Percentiles rank a stretch among this genome's conserved stretches.
phyloP scores from a whole-genome alignment of 2,888 invertebrate genomes.

The Drosophila longiperda region DNA sequence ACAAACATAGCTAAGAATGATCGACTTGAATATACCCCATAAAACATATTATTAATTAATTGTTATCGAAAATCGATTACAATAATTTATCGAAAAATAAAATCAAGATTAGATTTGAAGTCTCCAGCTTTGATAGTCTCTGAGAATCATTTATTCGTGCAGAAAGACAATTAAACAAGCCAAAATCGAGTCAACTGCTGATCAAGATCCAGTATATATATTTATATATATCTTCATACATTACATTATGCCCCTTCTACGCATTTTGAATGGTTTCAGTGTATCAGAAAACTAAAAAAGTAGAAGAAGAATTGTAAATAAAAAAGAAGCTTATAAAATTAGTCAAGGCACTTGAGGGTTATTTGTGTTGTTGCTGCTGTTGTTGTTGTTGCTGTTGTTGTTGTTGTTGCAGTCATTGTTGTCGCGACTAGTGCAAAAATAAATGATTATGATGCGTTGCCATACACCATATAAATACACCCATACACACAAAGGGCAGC shows the following conservation, averaged over 20 bases:
- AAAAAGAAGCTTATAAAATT: constrained; percentile 77
- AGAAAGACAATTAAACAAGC: not conserved
- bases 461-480: constrained; percentile 38
- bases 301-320: constrained; percentile 41
- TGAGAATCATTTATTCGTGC: accelerated
- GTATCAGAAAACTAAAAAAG: constrained; percentile 2
- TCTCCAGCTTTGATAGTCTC: not conserved
- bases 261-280: not conserved
- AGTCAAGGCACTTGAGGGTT: constrained; percentile 58
- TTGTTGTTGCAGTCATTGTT: constrained; percentile 44
- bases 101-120: not conserved
- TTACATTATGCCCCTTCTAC: not conserved
- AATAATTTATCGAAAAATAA: not conserved
- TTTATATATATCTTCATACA: not conserved
- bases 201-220: not conserved
- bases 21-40: not conserved
- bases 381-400: constrained; percentile 29
- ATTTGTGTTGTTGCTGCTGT: constrained; percentile 6
- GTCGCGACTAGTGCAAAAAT: constrained; percentile 72
- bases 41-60: not conserved
- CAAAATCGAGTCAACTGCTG: not conserved
- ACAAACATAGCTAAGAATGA: not conserved
- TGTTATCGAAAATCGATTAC: not conserved
- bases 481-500: constrained; percentile 15
- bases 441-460: constrained; percentile 79